A percentile compares a stretch with the other conserved stretches of the same genome.
Evolutionary conservation across 2,113 vertebrate species (phyloP).

Genomic region (Marmota flaviventris): DNA sequence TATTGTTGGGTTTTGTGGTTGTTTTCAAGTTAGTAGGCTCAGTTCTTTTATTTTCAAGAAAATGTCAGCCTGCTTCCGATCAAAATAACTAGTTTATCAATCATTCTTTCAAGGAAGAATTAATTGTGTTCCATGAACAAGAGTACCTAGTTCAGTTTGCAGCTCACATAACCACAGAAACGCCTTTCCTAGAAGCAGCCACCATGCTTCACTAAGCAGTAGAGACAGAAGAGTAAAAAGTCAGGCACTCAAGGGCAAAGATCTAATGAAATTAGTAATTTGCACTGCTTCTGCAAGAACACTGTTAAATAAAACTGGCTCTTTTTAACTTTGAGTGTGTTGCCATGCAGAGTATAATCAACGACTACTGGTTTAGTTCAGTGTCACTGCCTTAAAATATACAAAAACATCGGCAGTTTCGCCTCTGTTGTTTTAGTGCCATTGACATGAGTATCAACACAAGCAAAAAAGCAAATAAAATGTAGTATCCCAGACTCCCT

Average conservation of each 20-base stretch:
- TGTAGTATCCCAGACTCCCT: background rate
- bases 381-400: background rate
- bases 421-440: background rate
- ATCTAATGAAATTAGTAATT: background rate
- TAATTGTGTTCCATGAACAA: background rate
- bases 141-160: background rate
- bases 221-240: background rate
- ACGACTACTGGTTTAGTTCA: background rate
- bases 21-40: background rate
- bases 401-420: background rate
- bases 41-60: background rate
- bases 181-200: background rate
- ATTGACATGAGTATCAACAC: background rate
- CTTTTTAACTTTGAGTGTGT: background rate
- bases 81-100: background rate
- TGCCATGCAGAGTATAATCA: background rate
- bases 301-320: background rate
- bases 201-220: background rate
- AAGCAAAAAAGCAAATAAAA: background rate
- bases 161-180: background rate
- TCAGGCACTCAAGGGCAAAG: background rate
- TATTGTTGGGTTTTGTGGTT: background rate
- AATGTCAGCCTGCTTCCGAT: background rate
- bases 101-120: conserved; percentile 13
- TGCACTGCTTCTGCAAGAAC: background rate